These are phyloP conservation scores for Ispidina lecontei DNA, from an alignment of 2,797 vertebrate genomes.

Conservation along the genomic window DNA sequence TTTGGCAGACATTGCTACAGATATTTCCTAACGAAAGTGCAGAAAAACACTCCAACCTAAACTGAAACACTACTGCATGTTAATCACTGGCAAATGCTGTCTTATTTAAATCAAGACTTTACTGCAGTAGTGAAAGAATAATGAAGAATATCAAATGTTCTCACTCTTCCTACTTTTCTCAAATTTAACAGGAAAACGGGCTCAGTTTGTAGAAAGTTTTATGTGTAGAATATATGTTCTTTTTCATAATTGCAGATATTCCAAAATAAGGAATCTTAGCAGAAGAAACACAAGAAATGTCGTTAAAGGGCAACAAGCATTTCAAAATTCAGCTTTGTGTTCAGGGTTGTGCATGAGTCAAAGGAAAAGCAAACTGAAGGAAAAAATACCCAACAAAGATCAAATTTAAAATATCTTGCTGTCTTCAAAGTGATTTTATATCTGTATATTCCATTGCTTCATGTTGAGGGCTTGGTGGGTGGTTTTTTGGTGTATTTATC, in stretches of 20 bases:
- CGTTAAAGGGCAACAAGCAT: constrained; percentile 20
- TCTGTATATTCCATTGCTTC: constrained; percentile 16
- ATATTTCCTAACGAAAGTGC: background rate
- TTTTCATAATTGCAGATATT: background rate
- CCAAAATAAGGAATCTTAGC: background rate
- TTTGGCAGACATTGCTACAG: constrained; percentile 16
- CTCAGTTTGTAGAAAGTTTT: background rate
- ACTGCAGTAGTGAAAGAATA: constrained; percentile 9
- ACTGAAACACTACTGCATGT: background rate
- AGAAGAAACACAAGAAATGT: background rate
- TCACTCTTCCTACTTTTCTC: background rate
- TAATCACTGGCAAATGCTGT: constrained; percentile 33
- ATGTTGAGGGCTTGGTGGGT: background rate
- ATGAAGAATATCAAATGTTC: constrained; percentile 13
- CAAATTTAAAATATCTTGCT: constrained; percentile 21
- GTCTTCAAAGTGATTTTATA: constrained; percentile 57
- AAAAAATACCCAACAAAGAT: constrained; percentile 9
- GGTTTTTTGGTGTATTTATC: background rate
- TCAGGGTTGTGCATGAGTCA: background rate
- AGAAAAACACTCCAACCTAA: constrained; percentile 45
- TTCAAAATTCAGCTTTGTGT: constrained; percentile 13
- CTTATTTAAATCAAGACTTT: constrained; percentile 21
- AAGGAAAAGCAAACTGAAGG: constrained; percentile 54
- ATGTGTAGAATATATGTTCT: background rate
- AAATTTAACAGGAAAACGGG: background rate